Conservation (phyloP, 2,888 invertebrate genomes). For the Sicus ferrugineus region DNA sequence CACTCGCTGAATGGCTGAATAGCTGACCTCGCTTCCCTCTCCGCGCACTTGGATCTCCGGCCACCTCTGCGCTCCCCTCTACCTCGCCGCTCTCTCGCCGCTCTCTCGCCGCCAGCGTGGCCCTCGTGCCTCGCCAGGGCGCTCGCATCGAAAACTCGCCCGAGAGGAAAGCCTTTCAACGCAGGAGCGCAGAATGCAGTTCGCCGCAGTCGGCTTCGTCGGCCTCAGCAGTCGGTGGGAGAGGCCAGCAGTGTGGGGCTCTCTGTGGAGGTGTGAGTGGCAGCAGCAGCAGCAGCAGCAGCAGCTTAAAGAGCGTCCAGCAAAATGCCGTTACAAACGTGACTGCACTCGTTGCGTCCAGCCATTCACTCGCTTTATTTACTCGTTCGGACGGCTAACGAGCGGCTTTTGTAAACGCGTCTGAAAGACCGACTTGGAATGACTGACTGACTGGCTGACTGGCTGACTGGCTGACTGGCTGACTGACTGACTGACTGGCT, state of each 20-base stretch:
- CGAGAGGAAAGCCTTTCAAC: constrained; percentile 15
- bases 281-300: too few relatives aligned
- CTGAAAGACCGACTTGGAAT: not conserved
- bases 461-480: too few relatives aligned
- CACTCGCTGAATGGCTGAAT: too few relatives aligned
- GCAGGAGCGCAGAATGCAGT: not conserved
- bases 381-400: constrained; percentile 1
- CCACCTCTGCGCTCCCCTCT: not conserved
- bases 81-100: not conserved
- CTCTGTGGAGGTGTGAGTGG: too few relatives aligned
- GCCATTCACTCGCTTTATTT: constrained; percentile 23
- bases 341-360: not conserved
- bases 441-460: too few relatives aligned
- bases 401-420: constrained; percentile 18
- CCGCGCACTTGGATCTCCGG: too few relatives aligned
- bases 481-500: too few relatives aligned
- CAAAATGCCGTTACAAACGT: not conserved
- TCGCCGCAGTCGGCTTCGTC: not conserved
- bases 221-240: too few relatives aligned
- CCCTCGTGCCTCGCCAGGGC: too few relatives aligned
- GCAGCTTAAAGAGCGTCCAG: not conserved
- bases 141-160: too few relatives aligned
- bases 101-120: not conserved
- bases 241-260: not conserved
- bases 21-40: too few relatives aligned